Evolutionary conservation across 2,113 vertebrate species (phyloP).

Genomic region (Lampris megalopsis): DNA sequence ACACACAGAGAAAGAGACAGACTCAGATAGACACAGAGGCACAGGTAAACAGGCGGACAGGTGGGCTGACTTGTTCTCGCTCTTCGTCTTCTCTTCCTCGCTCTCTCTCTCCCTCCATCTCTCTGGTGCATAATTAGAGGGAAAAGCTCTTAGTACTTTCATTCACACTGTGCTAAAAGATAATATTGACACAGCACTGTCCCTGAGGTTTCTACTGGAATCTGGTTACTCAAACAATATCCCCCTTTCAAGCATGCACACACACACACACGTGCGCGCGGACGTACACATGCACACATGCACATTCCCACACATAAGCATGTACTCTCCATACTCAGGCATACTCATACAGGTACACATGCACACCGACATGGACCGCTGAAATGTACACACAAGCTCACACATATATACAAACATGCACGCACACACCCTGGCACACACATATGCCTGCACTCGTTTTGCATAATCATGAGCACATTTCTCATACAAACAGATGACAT

Average conservation of each 20-base stretch:
- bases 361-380: neutral
- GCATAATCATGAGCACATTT: too few relatives aligned
- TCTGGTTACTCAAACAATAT: constrained; percentile 31
- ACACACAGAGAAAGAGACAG: neutral
- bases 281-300: too few relatives aligned
- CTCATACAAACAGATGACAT: neutral
- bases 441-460: neutral
- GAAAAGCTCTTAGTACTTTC: constrained; percentile 44
- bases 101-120: constrained; percentile 20
- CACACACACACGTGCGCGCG: neutral
- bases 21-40: neutral
- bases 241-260: constrained; percentile 14
- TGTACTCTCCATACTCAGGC: neutral
- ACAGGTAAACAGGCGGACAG: neutral
- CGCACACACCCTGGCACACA: neutral
- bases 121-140: constrained; percentile 50
- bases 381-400: neutral
- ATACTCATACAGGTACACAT: constrained; percentile 7
- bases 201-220: constrained; percentile 52
- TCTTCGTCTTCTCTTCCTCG: neutral
- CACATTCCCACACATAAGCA: neutral
- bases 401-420: neutral
- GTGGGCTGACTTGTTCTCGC: too few relatives aligned
- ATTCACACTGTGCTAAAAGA: constrained; percentile 52
- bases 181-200: constrained; percentile 68